Evolutionary conservation across 2,113 vertebrate genomes (phyloP).

Genomic region (Eurystomus gularis): DNA sequence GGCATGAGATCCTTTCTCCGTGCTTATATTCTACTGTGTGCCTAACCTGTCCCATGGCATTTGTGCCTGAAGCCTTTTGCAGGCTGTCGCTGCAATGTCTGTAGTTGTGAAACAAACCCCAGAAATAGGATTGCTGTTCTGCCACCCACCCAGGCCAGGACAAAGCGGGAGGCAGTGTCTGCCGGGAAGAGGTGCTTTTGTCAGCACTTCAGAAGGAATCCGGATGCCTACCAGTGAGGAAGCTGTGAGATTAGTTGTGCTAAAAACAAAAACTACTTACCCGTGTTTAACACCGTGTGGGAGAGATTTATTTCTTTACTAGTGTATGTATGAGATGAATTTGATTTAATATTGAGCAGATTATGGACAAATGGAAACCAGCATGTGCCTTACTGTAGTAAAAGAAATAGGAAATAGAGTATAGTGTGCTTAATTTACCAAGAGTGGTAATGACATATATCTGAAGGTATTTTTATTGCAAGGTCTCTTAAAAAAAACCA

Average conservation of each 20-base stretch:
- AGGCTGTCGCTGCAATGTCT: background rate
- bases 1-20: background rate
- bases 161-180: background rate
- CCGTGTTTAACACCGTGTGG: background rate
- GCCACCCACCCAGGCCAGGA: background rate
- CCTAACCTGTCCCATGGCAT: background rate
- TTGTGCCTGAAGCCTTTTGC: background rate
- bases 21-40: background rate
- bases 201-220: background rate
- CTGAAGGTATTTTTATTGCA: background rate
- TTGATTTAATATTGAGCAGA: background rate
- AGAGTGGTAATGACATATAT: background rate
- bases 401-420: background rate
- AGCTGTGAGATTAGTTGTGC: background rate
- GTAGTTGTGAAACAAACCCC: background rate
- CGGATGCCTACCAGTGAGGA: background rate
- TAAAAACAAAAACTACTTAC: fast-evolving
- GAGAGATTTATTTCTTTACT: background rate
- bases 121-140: background rate
- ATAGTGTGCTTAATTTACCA: background rate
- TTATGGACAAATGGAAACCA: background rate
- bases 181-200: background rate
- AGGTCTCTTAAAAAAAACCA: background rate
- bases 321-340: background rate
- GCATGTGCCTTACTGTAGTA: background rate